Conservation (phyloP, 2,797 vertebrate genomes). For the Macropodus opercularis region DNA sequence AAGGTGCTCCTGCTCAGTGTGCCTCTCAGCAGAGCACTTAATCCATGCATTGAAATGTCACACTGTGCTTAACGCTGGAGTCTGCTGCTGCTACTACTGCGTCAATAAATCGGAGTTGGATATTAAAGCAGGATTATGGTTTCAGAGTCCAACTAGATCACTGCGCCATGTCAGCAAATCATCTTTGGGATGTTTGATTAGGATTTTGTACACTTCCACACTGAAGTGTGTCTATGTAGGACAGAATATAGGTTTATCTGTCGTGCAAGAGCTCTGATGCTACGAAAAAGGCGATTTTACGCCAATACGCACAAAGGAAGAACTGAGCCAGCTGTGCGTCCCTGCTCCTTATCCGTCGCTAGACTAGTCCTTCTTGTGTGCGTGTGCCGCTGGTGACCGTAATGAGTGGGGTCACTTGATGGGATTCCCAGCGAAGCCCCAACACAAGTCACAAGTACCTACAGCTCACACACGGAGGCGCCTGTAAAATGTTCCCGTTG, state of each 20-base stretch:
- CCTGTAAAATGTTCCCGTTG: neutral
- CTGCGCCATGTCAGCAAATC: slow-evolving; percentile 46
- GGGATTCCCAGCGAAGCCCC: no score
- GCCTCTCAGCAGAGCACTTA: slow-evolving; percentile 19
- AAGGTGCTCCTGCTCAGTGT: slow-evolving; percentile 1
- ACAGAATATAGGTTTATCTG: slow-evolving; percentile 9
- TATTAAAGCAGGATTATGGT: slow-evolving; percentile 47
- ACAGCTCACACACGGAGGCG: no score
- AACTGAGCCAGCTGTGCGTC: slow-evolving; percentile 18
- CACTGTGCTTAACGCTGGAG: slow-evolving; percentile 18
- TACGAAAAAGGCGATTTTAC: neutral
- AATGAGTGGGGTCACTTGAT: neutral
- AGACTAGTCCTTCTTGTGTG: neutral
- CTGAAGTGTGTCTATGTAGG: slow-evolving; percentile 9
- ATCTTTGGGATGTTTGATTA: slow-evolving; percentile 32
- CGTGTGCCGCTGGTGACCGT: neutral
- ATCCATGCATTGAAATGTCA: slow-evolving; percentile 33
- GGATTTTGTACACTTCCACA: slow-evolving; percentile 8
- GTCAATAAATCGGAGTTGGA: slow-evolving; percentile 21
- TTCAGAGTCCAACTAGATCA: slow-evolving; percentile 40
- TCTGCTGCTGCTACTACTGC: slow-evolving; percentile 14
- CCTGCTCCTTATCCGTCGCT: neutral
- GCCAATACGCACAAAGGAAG: slow-evolving; percentile 1
- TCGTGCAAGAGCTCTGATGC: slow-evolving; percentile 22
- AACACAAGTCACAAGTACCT: no score